phyloP scores from a whole-genome alignment of 2,113 vertebrate genomes.

The Aldabrachelys gigantea region DNA sequence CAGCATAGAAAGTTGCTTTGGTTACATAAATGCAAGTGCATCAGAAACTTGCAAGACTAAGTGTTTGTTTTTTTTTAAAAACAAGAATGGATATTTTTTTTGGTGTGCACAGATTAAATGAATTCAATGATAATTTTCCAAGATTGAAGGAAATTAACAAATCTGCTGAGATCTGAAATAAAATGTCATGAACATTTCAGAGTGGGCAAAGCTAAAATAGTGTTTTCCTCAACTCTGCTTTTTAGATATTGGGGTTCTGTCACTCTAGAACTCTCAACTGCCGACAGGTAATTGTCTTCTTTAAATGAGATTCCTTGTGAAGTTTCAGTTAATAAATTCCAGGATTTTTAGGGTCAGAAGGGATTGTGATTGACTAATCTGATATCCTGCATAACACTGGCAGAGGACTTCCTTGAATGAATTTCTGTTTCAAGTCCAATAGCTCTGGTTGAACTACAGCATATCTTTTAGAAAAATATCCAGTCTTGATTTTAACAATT shows the following conservation, averaged over 20 bases:
- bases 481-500: background rate
- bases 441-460: background rate
- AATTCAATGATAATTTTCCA: background rate
- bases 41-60: background rate
- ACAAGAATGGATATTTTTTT: background rate
- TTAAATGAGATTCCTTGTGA: background rate
- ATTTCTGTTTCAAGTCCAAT: background rate
- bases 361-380: background rate
- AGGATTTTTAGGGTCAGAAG: background rate
- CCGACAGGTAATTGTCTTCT: background rate
- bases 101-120: background rate
- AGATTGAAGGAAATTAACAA: background rate
- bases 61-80: background rate
- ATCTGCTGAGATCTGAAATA: background rate
- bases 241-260: background rate
- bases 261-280: background rate
- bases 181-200: background rate
- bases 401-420: no score
- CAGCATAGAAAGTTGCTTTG: background rate
- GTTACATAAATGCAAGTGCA: background rate
- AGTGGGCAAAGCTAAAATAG: background rate
- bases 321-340: background rate
- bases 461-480: background rate
- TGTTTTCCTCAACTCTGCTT: background rate
- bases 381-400: background rate